A percentile compares a stretch with the other conserved stretches of the same genome.
phyloP scores from a whole-genome alignment of 2,113 vertebrate species.

The Noctilio leporinus region DNA sequence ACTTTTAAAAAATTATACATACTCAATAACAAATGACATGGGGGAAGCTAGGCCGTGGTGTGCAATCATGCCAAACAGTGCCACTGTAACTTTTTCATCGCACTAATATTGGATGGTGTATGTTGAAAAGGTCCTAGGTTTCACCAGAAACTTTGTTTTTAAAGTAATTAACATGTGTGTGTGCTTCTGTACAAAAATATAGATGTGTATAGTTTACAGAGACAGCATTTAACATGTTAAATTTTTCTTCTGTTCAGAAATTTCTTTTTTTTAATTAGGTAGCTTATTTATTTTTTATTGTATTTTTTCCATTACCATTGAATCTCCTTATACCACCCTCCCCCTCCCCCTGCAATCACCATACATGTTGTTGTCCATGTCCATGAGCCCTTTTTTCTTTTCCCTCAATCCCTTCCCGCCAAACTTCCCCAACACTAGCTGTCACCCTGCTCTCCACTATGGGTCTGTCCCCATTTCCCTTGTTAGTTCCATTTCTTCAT shows the following conservation, averaged over 20 bases:
- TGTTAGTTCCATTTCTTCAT: no score
- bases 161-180: not conserved
- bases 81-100: not conserved
- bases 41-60: not conserved
- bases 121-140: not conserved
- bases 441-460: no score
- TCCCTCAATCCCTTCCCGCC: no score
- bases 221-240: not conserved
- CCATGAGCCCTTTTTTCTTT: no score
- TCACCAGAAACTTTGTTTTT: not conserved
- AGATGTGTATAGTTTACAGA: not conserved
- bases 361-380: no score
- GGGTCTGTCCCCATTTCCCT: no score
- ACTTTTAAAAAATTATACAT: not conserved
- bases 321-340: no score
- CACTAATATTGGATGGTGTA: not conserved
- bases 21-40: not conserved
- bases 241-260: not conserved
- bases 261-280: not conserved
- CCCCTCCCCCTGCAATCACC: no score
- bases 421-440: no score
- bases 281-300: no score
- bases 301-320: no score
- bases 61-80: not conserved
- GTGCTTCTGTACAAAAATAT: not conserved